Evolutionary conservation across 2,113 vertebrate species (phyloP).

Genomic region (Corythoichthys haematopterus): DNA sequence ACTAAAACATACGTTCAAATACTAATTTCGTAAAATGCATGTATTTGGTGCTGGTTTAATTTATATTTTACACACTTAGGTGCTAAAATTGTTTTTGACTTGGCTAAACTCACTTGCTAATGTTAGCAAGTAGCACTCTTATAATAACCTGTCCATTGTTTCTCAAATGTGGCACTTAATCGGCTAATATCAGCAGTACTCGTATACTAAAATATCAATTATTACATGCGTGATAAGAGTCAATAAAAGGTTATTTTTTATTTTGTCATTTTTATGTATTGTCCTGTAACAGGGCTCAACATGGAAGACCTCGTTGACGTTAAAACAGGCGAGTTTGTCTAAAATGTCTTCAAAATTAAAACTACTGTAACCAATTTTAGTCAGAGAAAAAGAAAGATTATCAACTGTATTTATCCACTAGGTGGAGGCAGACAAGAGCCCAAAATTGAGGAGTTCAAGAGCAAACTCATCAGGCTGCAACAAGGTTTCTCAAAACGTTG

Average conservation of each 20-base stretch:
- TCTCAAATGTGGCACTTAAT: no score
- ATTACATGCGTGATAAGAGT: background rate
- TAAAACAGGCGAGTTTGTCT: conserved; percentile 15
- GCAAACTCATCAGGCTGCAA: conserved; percentile 42
- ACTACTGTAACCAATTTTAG: background rate
- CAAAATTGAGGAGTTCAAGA: conserved; percentile 39
- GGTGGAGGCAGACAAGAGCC: conserved; percentile 26
- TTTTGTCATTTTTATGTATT: background rate
- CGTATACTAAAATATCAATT: background rate
- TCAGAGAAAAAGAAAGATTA: background rate
- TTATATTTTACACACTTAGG: background rate
- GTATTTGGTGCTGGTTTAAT: background rate
- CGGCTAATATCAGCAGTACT: background rate
- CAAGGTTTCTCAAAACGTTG: conserved; percentile 16
- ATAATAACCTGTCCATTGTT: background rate
- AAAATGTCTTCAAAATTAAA: background rate
- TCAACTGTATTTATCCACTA: background rate
- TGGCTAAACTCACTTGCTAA: background rate
- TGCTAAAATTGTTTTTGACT: no score
- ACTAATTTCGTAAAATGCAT: background rate
- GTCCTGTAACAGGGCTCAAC: conserved; percentile 18
- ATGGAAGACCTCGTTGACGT: conserved; percentile 20
- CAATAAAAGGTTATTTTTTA: no score
- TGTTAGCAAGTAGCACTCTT: background rate
- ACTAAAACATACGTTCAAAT: background rate